These are phyloP conservation scores for Pangasius larnaudii DNA, from an alignment of 2,797 vertebrate genomes.

Conservation along the genomic window DNA sequence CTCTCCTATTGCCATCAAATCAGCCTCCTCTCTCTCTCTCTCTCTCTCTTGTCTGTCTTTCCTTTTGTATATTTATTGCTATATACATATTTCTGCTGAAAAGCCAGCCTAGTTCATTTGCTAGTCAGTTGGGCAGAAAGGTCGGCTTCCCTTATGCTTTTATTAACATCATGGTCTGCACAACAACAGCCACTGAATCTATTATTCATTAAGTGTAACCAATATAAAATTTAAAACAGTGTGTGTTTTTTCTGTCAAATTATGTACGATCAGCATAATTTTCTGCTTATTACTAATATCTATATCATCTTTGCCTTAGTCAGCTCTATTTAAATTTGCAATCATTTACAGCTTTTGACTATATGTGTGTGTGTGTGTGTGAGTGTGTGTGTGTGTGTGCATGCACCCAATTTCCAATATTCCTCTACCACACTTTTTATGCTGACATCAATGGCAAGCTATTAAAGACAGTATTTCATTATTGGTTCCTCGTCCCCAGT, in stretches of 20 bases:
- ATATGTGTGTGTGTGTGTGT: conserved; percentile 82
- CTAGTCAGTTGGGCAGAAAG: conserved; percentile 78
- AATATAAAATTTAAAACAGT: conserved; percentile 99
- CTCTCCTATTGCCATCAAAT: conserved; percentile 52
- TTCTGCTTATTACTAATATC: conserved; percentile 99
- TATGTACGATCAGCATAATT: conserved; percentile 99
- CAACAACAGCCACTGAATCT: conserved; percentile 95
- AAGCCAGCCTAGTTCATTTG: conserved; percentile 81
- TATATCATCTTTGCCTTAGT: conserved; percentile 99
- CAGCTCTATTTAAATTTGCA: conserved; percentile 99
- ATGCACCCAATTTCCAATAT: conserved; percentile 98
- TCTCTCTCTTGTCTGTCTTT: conserved; percentile 16
- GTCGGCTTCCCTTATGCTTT: conserved; percentile 77
- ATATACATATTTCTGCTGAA: conserved; percentile 81
- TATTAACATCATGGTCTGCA: conserved; percentile 89
- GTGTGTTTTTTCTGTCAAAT: conserved; percentile 87
- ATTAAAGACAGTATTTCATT: conserved; percentile 99
- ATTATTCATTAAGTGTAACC: conserved; percentile 99
- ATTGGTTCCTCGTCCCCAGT: conserved; percentile 99
- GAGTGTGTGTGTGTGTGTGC: background rate
- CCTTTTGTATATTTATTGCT: conserved; percentile 73
- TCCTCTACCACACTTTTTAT: conserved; percentile 99
- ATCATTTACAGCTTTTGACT: conserved; percentile 99
- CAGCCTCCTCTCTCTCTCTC: conserved; percentile 50
- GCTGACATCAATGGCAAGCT: conserved; percentile 99